Evolutionary conservation across 2,797 vertebrate species (phyloP), one percentile per base, ranked within the genome.

Genomic region (Acipenser oxyrinchus): DNA sequence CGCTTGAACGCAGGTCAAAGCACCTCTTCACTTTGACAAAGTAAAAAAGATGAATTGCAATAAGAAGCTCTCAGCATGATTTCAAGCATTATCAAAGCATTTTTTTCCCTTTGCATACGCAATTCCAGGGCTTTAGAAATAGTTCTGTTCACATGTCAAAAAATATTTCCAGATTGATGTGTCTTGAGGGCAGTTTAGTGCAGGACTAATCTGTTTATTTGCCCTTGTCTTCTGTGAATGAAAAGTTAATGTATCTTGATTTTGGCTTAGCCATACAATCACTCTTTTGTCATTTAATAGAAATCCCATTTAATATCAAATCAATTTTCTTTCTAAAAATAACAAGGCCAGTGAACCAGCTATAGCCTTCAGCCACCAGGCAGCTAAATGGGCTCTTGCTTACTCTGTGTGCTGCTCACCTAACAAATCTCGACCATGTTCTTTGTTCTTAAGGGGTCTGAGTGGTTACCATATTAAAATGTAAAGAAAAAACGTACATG

Each of bases 321-420:
- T 58, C 55, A 58, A 58, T 58, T 58, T 13, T 58, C 55, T n/a
- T 58, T 58, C 55, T 58, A 58, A 58, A 58, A 58, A 58, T 58
- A 58, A 58, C 1, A 58, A 58, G 55, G 12, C 55, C 55, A 58
- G 10, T 58, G 55, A 58, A 58, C 55, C 55, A 7, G 12, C 12
- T n/a, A 7, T n/a, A 58, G 55, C 55, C 55, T 58, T n/a, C 10
- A 6, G 55, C 5, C 55, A 58, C 11, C 12, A 37, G 37, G 37
- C 37, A 37, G 37, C 37, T 37, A 11, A 58, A 13, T 58, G 12
- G 55, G 10, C 12, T 58, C 10, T 11, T 58, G 55, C 12, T 13
- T 58, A n/a, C 9, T 58, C 10, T 58, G 12, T 11, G 55, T 58
- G 10, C 12, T n/a, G 6, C 12, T n/a, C 12, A n/a, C 55, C 55